Percentiles rank a stretch among this genome's conserved stretches.
phyloP scores from a whole-genome alignment of 2,797 vertebrate genomes.

The Lacerta agilis region DNA sequence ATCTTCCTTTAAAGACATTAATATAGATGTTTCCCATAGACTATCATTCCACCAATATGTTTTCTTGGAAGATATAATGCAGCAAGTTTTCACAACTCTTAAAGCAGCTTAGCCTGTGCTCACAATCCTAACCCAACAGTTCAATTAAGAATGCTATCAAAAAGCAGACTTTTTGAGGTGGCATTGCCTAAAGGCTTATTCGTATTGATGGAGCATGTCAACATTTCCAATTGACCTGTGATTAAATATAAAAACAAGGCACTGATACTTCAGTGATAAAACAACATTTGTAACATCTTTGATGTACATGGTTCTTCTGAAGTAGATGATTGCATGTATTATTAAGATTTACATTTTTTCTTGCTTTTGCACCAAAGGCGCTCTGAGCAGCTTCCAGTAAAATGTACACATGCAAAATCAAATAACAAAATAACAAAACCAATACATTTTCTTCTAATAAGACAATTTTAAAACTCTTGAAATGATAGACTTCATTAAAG shows the following conservation, averaged over 20 bases:
- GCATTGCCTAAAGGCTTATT: neutral
- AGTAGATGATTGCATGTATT: neutral
- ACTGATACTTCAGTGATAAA: neutral
- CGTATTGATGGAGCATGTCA: neutral
- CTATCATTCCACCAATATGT: neutral
- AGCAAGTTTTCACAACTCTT: neutral
- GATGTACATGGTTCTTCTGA: neutral
- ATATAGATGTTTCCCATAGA: neutral
- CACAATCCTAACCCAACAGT: neutral
- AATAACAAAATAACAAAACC: neutral
- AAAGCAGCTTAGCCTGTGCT: neutral
- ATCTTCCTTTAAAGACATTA: neutral
- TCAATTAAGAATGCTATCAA: neutral
- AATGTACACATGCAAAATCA: neutral
- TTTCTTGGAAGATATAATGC: constrained; percentile 2
- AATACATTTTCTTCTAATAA: neutral
- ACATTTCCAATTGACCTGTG: neutral
- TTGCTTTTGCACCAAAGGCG: neutral
- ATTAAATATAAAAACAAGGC: neutral
- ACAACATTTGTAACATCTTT: neutral
- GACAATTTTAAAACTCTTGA: neutral
- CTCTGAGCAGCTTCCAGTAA: neutral
- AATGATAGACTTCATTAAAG: neutral
- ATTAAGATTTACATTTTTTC: neutral
- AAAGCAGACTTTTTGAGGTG: neutral